phyloP scores from a whole-genome alignment of 1,140 invertebrate genomes.

The Tyrophagus putrescentiae region DNA sequence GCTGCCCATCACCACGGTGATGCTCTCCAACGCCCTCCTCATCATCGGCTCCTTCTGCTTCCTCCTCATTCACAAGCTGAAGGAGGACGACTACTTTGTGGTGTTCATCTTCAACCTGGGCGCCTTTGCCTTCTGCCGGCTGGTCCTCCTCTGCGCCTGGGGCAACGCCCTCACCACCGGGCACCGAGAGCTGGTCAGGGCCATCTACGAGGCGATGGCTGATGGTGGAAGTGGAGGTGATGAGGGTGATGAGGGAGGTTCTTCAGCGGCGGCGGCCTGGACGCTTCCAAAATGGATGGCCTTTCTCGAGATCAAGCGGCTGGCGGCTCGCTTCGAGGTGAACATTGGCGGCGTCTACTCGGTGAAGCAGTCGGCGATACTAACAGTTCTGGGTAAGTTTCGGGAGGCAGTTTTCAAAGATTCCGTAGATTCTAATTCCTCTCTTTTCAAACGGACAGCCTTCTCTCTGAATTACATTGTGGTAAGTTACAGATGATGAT shows the following conservation, averaged over 20 bases:
- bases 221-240: no score
- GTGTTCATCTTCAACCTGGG: slow-evolving; percentile 2
- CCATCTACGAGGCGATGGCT: not conserved
- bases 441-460: no score
- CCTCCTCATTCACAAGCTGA: not conserved
- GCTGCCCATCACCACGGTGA: not conserved
- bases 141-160: not conserved
- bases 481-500: no score
- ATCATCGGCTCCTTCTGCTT: not conserved
- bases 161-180: not conserved
- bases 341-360: not conserved
- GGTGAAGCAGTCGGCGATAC: not conserved
- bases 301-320: slow-evolving; percentile 4
- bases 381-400: not conserved
- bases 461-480: slow-evolving; percentile 7
- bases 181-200: not conserved
- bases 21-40: not conserved
- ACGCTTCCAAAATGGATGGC: not conserved
- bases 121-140: not conserved
- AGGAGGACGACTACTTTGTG: not conserved
- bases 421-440: no score
- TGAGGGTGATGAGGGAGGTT: no score
- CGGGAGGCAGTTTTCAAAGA: no score
- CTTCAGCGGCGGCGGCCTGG: no score
- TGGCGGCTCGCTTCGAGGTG: not conserved